Evolutionary conservation across 1,140 invertebrate genomes (phyloP), one percentile per base, ranked within the genome.

Genomic region (Nephotettix cincticeps): DNA sequence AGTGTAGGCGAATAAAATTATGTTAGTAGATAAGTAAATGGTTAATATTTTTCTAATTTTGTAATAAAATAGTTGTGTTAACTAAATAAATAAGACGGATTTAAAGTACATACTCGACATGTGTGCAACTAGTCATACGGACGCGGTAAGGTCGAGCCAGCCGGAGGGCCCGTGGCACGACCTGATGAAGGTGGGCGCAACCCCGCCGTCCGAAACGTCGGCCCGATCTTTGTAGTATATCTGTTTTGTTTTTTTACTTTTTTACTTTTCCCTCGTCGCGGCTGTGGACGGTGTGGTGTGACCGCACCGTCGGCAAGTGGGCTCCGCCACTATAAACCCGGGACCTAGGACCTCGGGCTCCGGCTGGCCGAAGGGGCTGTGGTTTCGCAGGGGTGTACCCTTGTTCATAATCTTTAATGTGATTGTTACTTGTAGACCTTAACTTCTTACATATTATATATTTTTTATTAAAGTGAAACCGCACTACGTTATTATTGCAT

Each of bases 401-500:
- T 28, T 9, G 56, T 61, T 61, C 56, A 61, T 68, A 68, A 54
- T 58, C 73, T 72, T 75, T 51, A 72, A 65, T 75, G 70, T 75
- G 71, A 71, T 72, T 70, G 70, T 70, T 75, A 75, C 54, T 68
- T 67, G 51, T 73, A 70, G 69, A 73, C 45, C 54, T 61, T 68
- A 67, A 67, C 51, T 70, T 56, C 69, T 72, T 74, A 70, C 67
- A 71, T 72, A 66, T 70, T 69, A 74, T 74, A 72, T 75, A 72
- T 75, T 72, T 72, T 75, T 72, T 72, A 74, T 71, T 71, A 75
- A 75, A 51, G 67, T 36, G 72, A 69, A 43, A 72, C 69, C 71
- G 66, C 73, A 75, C 73, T 72, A 72, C 70, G 73, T 75, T 75
- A 72, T 71, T 72, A 51, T 68, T 75, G 73, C 73, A 75, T 74